A percentile compares a stretch with the other conserved stretches of the same genome.
phyloP scores from a whole-genome alignment of 2,113 vertebrate genomes.

The Anseranas semipalmata region DNA sequence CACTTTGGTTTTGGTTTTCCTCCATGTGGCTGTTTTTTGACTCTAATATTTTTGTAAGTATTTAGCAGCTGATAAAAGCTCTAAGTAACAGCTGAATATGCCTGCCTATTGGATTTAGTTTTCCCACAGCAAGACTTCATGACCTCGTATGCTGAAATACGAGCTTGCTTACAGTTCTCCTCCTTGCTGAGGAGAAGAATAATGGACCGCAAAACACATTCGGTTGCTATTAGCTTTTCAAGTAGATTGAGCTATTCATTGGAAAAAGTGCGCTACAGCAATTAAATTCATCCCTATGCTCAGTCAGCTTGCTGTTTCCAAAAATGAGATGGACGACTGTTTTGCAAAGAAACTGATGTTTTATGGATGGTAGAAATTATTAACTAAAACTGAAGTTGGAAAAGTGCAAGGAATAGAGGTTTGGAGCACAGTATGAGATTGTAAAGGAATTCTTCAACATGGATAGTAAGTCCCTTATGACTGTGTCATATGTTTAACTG shows the following conservation, averaged over 20 bases:
- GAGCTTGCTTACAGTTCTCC: slow-evolving; percentile 26
- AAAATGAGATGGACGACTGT: slow-evolving; percentile 11
- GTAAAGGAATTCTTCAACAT: neutral
- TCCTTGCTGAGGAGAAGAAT: slow-evolving; percentile 65
- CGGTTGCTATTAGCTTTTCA: slow-evolving; percentile 62
- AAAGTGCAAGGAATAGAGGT: neutral
- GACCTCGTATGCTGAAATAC: slow-evolving; percentile 38
- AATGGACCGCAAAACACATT: slow-evolving; percentile 58
- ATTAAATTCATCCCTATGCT: slow-evolving; percentile 53
- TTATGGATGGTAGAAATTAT: slow-evolving; percentile 34
- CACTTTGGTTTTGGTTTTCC: neutral
- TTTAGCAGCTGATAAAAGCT: slow-evolving; percentile 58
- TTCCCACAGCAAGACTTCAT: slow-evolving; percentile 62
- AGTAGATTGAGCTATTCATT: slow-evolving; percentile 63
- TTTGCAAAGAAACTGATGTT: slow-evolving; percentile 6
- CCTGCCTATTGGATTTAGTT: slow-evolving; percentile 56
- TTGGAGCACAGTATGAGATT: neutral
- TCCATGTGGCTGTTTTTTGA: neutral
- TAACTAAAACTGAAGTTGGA: slow-evolving; percentile 29
- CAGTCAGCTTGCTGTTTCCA: slow-evolving; percentile 17
- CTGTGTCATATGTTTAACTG: neutral
- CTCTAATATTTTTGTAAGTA: slow-evolving; percentile 26
- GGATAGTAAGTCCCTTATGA: neutral
- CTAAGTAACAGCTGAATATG: slow-evolving; percentile 53
- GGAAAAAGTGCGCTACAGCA: slow-evolving; percentile 24